phyloP scores from a whole-genome alignment of 2,113 vertebrate genomes.

The Pangasianodon gigas region DNA sequence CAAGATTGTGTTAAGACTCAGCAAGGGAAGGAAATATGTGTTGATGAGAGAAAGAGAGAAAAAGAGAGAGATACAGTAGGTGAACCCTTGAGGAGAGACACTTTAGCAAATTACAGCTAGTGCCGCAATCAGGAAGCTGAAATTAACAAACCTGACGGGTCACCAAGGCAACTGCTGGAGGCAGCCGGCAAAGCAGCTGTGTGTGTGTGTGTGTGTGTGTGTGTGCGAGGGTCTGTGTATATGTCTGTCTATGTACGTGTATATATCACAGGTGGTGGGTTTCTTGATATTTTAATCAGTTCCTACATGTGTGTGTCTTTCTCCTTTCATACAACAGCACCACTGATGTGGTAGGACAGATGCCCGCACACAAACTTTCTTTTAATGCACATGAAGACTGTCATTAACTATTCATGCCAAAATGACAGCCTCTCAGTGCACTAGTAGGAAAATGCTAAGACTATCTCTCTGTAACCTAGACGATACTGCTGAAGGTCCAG shows the following conservation, averaged over 20 bases:
- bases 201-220: neutral
- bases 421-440: neutral
- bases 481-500: neutral
- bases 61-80: conserved; percentile 24
- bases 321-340: neutral
- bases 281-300: neutral
- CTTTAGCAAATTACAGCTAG: conserved; percentile 69
- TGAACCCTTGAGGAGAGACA: conserved; percentile 65
- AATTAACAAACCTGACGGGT: conserved; percentile 67
- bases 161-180: conserved; percentile 70
- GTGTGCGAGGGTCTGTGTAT: neutral
- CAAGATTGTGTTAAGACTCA: conserved; percentile 19
- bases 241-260: neutral
- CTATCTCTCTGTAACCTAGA: neutral
- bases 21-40: conserved; percentile 26
- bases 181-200: conserved; percentile 47
- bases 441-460: neutral
- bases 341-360: conserved; percentile 4
- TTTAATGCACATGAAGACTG: conserved; percentile 4
- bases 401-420: conserved; percentile 5
- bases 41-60: conserved; percentile 16
- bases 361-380: conserved; percentile 5
- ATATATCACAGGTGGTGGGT: neutral
- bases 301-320: neutral
- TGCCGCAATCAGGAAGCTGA: conserved; percentile 72